Evolutionary conservation across 2,113 vertebrate genomes (phyloP), one percentile per base, ranked within the genome.

Genomic region (Stegostoma tigrinum): DNA sequence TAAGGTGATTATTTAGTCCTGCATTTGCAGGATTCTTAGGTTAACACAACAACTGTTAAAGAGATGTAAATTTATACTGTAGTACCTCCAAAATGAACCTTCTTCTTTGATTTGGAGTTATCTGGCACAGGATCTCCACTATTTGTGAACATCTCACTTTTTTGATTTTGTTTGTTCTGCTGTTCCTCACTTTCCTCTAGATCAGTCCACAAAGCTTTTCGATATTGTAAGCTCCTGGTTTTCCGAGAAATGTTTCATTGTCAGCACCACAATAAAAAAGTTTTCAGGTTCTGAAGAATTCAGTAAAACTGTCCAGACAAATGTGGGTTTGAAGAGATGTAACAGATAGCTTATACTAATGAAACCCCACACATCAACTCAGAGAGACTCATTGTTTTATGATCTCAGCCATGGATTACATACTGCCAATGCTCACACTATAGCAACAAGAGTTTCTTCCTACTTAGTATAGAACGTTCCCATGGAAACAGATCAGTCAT

Each of bases 401-500:
- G 68, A 52, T 95, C 97, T 97, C 96, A 97, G 97, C 97, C 97
- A 96, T 34, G 42, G 96, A 96, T 96, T 96, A 97, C 96, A 94
- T 97, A 96, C 96, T 97, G 97, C 97, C 97, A 97, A 97, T 96
- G 97, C 97, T 97, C 97, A 98, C 97, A 95, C 97, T 97, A 97
- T 97, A 98, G 96, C 96, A 97, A 97, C 97, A 97, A 97, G 96
- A 95, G 96, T 96, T 97, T 96, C 68, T 72, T 95, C 94, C 96
- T 97, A 96, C 96, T 97, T 97, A 98, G 97, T 97, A 98, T 98
- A 97, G 96, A 96, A 97, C 96, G 98, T 99, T 98, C 98, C 98
- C 98, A 98, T 98, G 98, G 98, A 98, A 98, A 98, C 97, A 97
- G 97, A 98, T 98, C 98, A 99, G 98, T 98, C 98, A 98, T 98